Base-by-base conservation (phyloP, 2,113 vertebrate genomes). In the Donacobius atricapilla region DNA sequence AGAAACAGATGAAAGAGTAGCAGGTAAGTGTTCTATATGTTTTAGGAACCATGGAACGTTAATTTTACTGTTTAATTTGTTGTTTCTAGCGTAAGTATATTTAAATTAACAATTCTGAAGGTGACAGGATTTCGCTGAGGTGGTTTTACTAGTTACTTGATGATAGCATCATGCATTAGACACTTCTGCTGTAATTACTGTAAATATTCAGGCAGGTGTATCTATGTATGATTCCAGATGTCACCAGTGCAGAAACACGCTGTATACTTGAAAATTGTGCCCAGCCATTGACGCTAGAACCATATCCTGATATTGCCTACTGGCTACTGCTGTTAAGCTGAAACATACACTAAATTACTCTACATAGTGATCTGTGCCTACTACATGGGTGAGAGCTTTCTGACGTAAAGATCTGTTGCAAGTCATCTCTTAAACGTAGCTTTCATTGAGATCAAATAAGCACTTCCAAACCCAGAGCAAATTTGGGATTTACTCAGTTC, bases 1-100 rank as follows among this genome's bases (percentile, higher is more conserved):
- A 85, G 99, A 99, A 96, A 98, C 99, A 0, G 99, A 99, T 3
- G 99, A 99, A 95, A 98, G 98, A 94, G 99, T 99, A 91, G 99
- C 99, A 98, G 99, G 99, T 99, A 98, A 98, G 98, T 96, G 85
- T 18, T 77, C 70, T 42, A 16, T 78, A 15, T 78, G 39, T 77
- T 65, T 82, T 37, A 79, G 51, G 53, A 94, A 60, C 87, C 20
- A 47, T 20, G 83, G 39, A 77, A 57, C 94, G 60, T 14, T 73
- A 50, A 73, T 61, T 83, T 92, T 61, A 58, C 68, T 3, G 13
- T 91, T 90, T 89, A 45, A 25, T 30, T 82, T 91, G 42, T 68
- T 79, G 24, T 87, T 76, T 90, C 28, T 88, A 21, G 31, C 4
- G 5, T 31, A 68, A 60, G 7, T 64, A 1, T 72, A 48, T 91